Evolutionary conservation across 2,797 vertebrate species (phyloP).

Genomic region (Vireo griseus): DNA sequence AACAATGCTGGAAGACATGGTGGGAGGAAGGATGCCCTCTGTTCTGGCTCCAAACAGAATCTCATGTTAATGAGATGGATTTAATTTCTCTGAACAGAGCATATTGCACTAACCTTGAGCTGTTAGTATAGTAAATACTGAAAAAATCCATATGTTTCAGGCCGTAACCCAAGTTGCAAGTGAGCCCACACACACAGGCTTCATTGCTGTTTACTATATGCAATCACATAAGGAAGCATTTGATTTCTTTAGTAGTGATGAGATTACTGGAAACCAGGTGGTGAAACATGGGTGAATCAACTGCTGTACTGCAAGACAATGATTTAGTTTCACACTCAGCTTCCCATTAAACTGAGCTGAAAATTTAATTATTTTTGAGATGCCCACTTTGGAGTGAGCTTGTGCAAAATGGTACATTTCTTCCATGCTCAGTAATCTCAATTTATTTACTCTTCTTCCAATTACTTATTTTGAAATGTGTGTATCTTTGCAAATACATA

Average conservation of each 20-base stretch:
- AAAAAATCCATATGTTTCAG: background rate
- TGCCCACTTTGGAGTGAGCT: background rate
- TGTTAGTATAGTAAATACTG: background rate
- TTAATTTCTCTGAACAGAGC: fast-evolving
- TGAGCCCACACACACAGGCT: background rate
- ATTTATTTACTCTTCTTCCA: background rate
- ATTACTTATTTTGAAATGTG: background rate
- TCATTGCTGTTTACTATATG: background rate
- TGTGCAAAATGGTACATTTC: background rate
- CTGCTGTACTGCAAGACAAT: background rate
- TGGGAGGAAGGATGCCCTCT: background rate
- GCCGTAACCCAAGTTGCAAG: too few relatives aligned
- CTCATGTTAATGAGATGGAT: background rate
- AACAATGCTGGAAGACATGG: fast-evolving
- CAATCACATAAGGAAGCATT: background rate
- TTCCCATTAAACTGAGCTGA: background rate
- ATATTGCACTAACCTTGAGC: background rate
- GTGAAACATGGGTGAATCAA: background rate
- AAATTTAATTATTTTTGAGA: background rate
- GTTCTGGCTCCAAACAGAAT: background rate
- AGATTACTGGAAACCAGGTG: background rate
- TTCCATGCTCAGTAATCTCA: fast-evolving
- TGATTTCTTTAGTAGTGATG: background rate
- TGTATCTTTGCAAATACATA: background rate
- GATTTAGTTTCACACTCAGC: background rate